Base-by-base conservation (phyloP, 2,797 vertebrate species). In the Lepilemur septentrionalis region DNA sequence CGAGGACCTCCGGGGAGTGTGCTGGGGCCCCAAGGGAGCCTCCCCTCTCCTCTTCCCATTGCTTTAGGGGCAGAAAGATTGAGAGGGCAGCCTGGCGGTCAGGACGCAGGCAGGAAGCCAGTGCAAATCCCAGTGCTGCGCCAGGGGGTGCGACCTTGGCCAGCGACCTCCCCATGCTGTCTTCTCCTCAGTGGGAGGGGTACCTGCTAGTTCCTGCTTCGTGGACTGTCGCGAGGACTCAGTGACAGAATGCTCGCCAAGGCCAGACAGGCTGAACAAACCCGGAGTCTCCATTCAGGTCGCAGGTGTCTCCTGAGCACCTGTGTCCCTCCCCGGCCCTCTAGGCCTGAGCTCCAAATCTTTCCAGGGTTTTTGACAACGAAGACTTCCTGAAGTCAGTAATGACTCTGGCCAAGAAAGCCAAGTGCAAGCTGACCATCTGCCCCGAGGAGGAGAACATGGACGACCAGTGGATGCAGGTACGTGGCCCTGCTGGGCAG, bases 381-480 rank as follows among this genome's bases (percentile, higher is more conserved):
- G 32, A 91, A 0, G 73, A 97, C 7, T 99, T 99, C 98, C 90
- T 99, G 81, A 99, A 98, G 93, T 98, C 97, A 13, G 98, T 99
- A 89, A 97, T 1, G 4, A 57, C 25, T 0, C 98, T 99, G 76
- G 98, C 99, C 61, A 52, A 82, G 1, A 98, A 97, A 46, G 98
- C 98, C 46, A 98, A 98, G 10, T 98, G 97, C 97, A 99, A 99
- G 86, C 96, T 99, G 88, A 99, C 96, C 7, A 46, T 99, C 81
- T 99, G 99, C 95, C n/a, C 98, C 0, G 92, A 99, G 93, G 97
- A 98, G 23, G 95, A 99, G 95, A 99, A 99, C 93, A 97, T 98
- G 79, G 98, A 99, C 0, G 99, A 99, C 96, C 99, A 99, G 95
- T 99, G 99, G 99, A 99, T 99, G 96, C 99, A 99, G 99, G 99